A percentile compares a stretch with the other conserved stretches of the same genome.
phyloP scores from a whole-genome alignment of 2,113 vertebrate genomes.

The Hoplias malabaricus region DNA sequence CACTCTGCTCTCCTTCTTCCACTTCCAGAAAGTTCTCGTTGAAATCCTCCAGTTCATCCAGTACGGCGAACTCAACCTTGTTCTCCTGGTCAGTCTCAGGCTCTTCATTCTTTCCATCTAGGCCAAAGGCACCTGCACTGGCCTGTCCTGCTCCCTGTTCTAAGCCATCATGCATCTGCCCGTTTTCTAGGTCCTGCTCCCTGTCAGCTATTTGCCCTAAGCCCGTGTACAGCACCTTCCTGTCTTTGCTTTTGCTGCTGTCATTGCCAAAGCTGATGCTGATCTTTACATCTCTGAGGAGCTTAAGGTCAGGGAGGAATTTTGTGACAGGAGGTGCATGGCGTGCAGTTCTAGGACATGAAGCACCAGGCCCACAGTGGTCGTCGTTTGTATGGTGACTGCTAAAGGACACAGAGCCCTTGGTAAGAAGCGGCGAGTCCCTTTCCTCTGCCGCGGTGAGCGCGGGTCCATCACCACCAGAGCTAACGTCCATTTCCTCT shows the following conservation, averaged over 20 bases:
- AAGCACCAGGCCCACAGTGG: constrained; percentile 69
- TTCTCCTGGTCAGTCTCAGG: constrained; percentile 88
- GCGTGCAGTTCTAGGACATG: constrained; percentile 92
- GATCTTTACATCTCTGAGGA: constrained; percentile 97
- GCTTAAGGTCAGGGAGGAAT: constrained; percentile 93
- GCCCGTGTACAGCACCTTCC: constrained; percentile 94
- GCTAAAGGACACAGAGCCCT: constrained; percentile 86
- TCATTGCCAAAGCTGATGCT: constrained; percentile 93
- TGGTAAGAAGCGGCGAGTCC: constrained; percentile 82
- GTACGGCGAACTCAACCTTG: constrained; percentile 96
- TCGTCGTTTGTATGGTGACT: constrained; percentile 76
- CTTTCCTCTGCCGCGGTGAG: constrained; percentile 89
- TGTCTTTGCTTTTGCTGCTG: constrained; percentile 92
- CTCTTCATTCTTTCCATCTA: constrained; percentile 80
- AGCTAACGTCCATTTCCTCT: constrained; percentile 99
- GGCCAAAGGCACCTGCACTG: constrained; percentile 66
- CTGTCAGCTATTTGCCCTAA: constrained; percentile 77
- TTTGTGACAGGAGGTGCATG: constrained; percentile 89
- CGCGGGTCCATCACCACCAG: constrained; percentile 99
- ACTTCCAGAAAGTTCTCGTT: constrained; percentile 95
- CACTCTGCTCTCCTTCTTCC: constrained; percentile 83
- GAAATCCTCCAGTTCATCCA: constrained; percentile 96
- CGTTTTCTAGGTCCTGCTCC: constrained; percentile 79
- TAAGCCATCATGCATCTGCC: constrained; percentile 82
- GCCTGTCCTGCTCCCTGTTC: constrained; percentile 69